Evolutionary conservation across 2,888 invertebrate species (phyloP).

Genomic region (Minunthozetes semirufus): DNA sequence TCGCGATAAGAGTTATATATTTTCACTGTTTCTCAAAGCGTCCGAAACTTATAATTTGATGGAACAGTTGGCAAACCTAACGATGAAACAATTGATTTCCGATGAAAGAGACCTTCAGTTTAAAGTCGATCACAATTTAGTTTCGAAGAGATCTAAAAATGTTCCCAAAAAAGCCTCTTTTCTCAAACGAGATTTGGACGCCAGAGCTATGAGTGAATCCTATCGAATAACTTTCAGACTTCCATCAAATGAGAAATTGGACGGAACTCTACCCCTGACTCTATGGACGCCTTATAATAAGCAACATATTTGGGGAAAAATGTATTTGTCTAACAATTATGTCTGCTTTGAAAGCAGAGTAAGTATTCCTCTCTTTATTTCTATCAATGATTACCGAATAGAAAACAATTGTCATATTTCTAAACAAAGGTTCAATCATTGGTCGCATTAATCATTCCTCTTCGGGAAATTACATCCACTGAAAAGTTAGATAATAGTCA

Average conservation of each 20-base stretch:
- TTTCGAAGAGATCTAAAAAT: conserved; percentile 73
- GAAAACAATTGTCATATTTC: neutral
- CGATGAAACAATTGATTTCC: conserved; percentile 65
- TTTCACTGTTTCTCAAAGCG: conserved; percentile 82
- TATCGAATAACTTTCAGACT: conserved; percentile 63
- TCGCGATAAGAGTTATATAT: conserved; percentile 73
- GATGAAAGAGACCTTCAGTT: conserved; percentile 37
- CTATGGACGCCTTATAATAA: conserved; percentile 94
- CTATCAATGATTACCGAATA: neutral
- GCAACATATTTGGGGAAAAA: conserved; percentile 72
- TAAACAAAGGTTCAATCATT: conserved; percentile 62
- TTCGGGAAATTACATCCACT: conserved; percentile 69
- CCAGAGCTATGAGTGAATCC: conserved; percentile 83
- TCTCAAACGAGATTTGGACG: conserved; percentile 88
- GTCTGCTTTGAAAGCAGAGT: conserved; percentile 94
- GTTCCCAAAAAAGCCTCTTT: conserved; percentile 83
- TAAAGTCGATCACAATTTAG: conserved; percentile 57
- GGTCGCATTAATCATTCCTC: conserved; percentile 79
- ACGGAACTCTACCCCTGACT: conserved; percentile 81
- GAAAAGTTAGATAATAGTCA: conserved; percentile 68
- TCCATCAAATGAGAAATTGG: conserved; percentile 81
- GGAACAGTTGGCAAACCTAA: conserved; percentile 91
- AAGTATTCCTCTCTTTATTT: conserved; percentile 43
- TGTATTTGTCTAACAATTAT: conserved; percentile 88
- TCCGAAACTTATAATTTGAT: conserved; percentile 82